Conservation (phyloP, 2,113 vertebrate species). For the Otocyon megalotis region DNA sequence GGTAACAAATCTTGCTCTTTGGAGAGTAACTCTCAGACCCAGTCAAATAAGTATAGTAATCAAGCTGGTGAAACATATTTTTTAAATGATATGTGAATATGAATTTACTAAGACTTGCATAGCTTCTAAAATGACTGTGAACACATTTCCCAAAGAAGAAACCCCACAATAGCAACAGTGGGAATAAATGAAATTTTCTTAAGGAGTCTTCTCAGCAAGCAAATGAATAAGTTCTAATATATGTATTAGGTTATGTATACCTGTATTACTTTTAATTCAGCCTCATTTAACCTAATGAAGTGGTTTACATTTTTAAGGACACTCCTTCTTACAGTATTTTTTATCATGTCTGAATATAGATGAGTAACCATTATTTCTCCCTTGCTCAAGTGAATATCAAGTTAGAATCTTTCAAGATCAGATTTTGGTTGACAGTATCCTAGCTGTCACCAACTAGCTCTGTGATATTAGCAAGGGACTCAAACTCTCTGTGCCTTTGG, state of each 20-base stretch:
- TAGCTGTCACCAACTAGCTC: neutral
- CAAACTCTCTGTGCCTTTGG: neutral
- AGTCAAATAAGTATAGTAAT: neutral
- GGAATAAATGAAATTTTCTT: constrained; percentile 11
- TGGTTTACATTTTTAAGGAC: constrained; percentile 48
- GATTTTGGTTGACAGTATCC: neutral
- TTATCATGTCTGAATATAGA: neutral
- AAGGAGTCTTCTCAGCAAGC: neutral
- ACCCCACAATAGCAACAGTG: neutral
- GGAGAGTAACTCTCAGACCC: neutral
- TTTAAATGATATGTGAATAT: constrained; percentile 2
- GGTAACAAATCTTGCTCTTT: neutral
- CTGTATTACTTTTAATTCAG: constrained; percentile 38
- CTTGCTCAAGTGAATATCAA: neutral
- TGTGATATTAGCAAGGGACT: neutral
- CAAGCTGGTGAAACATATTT: constrained; percentile 12
- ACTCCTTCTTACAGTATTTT: constrained; percentile 15
- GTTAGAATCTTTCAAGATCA: neutral
- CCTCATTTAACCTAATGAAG: neutral
- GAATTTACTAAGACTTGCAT: constrained; percentile 9
- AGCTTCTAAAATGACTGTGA: constrained; percentile 23
- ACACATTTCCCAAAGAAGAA: constrained; percentile 23
- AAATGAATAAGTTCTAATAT: constrained; percentile 2
- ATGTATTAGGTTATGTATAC: neutral
- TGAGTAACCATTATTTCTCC: neutral